These are phyloP conservation scores for Sparidentex hasta DNA, from an alignment of 2,797 vertebrate species.

Conservation along the genomic window DNA sequence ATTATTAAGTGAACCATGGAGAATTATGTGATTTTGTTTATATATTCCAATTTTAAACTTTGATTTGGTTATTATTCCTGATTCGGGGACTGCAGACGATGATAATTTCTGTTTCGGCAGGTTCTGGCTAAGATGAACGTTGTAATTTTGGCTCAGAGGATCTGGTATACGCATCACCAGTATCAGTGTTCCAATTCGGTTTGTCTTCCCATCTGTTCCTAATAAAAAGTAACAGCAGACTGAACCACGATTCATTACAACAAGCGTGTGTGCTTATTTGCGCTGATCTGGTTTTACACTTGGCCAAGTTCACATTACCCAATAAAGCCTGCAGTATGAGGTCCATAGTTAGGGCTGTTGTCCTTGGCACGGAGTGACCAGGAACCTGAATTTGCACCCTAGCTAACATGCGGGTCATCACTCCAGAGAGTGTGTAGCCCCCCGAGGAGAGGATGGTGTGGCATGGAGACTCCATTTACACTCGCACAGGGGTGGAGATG, in stretches of 20 bases:
- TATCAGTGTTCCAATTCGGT: neutral
- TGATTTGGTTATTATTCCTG: no score
- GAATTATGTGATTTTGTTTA: no score
- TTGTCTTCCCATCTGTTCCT: neutral
- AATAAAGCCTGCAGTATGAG: conserved; percentile 16
- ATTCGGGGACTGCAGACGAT: no score
- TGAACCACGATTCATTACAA: conserved; percentile 4
- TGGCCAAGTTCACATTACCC: conserved; percentile 15
- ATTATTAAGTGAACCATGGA: no score
- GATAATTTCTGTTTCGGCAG: no score
- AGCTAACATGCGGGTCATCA: conserved; percentile 51
- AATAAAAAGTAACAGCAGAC: conserved; percentile 28
- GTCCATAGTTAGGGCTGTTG: conserved; percentile 18
- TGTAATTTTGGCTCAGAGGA: neutral
- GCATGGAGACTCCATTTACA: conserved; percentile 31
- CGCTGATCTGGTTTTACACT: conserved; percentile 20
- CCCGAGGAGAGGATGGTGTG: conserved; percentile 29
- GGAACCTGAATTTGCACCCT: conserved; percentile 31
- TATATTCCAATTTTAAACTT: no score
- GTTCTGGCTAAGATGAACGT: no score
- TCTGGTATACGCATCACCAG: neutral
- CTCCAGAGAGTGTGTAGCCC: conserved; percentile 14
- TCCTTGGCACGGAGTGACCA: conserved; percentile 21
- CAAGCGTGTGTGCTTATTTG: conserved; percentile 14
- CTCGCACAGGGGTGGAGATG: conserved; percentile 42